phyloP scores from a whole-genome alignment of 2,797 vertebrate genomes.

The Crenuchus spilurus region DNA sequence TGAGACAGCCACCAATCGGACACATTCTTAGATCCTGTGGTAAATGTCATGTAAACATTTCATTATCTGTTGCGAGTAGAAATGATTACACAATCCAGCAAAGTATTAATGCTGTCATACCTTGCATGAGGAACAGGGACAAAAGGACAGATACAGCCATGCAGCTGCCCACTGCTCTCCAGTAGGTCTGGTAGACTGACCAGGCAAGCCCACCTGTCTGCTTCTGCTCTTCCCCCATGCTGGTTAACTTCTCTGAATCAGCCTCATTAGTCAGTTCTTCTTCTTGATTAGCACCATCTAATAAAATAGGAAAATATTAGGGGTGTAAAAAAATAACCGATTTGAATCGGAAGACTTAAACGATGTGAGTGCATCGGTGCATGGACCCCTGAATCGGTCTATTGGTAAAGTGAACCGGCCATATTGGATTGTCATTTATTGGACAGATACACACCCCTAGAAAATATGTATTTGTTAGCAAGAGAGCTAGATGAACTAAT shows the following conservation, averaged over 20 bases:
- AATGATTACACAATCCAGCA: not conserved
- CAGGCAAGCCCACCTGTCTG: slow-evolving; percentile 86
- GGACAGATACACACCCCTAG: no score
- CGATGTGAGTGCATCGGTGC: no score
- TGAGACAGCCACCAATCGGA: slow-evolving; percentile 97
- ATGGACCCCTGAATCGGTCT: no score
- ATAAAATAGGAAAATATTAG: no score
- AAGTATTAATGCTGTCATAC: slow-evolving; percentile 65
- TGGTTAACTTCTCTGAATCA: slow-evolving; percentile 34
- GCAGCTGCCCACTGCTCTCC: slow-evolving; percentile 82
- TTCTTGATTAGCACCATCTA: slow-evolving; percentile 60
- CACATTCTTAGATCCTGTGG: slow-evolving; percentile 86
- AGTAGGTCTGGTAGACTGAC: slow-evolving; percentile 88
- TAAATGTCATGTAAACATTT: not conserved
- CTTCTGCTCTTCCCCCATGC: slow-evolving; percentile 85
- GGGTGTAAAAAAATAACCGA: no score
- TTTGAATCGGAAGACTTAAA: no score
- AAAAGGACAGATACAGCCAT: slow-evolving; percentile 80
- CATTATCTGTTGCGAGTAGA: not conserved
- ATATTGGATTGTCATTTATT: no score
- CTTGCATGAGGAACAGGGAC: slow-evolving; percentile 93
- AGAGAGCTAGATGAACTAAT: not conserved
- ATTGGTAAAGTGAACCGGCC: no score
- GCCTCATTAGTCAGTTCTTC: slow-evolving; percentile 45
- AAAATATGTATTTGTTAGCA: not conserved